These are phyloP conservation scores for Phoenicopterus ruber DNA, from an alignment of 2,113 vertebrate species.

Conservation along the genomic window DNA sequence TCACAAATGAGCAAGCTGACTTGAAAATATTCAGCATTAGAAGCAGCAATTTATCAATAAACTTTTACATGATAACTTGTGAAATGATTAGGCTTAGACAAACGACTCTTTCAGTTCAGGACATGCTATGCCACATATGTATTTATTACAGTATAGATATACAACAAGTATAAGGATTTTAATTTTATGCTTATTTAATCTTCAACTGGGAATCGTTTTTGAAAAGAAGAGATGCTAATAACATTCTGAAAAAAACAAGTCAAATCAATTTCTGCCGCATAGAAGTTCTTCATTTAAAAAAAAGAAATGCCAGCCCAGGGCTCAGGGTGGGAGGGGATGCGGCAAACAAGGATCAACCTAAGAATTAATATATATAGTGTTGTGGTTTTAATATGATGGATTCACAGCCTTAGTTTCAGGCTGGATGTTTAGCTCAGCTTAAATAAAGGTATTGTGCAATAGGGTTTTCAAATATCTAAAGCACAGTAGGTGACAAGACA, in stretches of 20 bases:
- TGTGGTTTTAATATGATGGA: background rate
- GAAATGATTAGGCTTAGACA: background rate
- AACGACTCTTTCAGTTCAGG: background rate
- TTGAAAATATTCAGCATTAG: background rate
- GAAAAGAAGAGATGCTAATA: background rate
- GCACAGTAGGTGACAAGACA: background rate
- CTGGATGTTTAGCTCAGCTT: background rate
- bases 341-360: background rate
- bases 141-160: background rate
- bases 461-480: background rate
- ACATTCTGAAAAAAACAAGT: background rate
- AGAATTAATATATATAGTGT: background rate
- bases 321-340: accelerated
- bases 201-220: background rate
- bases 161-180: background rate
- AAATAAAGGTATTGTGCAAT: background rate
- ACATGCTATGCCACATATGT: background rate
- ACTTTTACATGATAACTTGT: background rate
- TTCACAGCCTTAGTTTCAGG: background rate
- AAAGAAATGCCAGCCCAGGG: background rate
- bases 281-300: background rate
- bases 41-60: background rate
- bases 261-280: background rate
- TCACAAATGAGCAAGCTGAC: background rate
- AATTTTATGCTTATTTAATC: background rate